phyloP scores from a whole-genome alignment of 2,888 invertebrate genomes.

The Camptogramma bilineatum region DNA sequence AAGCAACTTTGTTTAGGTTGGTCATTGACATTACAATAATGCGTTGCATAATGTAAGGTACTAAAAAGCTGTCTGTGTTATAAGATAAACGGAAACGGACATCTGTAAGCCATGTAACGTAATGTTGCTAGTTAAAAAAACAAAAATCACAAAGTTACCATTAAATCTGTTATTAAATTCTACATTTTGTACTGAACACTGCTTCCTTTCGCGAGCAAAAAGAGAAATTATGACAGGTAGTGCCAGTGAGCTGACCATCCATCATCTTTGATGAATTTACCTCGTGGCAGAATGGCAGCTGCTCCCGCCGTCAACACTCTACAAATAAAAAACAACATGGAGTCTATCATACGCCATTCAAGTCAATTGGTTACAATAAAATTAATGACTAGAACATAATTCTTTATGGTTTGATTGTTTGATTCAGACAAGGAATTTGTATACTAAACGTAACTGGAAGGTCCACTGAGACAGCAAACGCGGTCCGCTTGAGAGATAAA shows the following conservation, averaged over 20 bases:
- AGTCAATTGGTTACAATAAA: slow-evolving; percentile 76
- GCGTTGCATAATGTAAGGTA: no score
- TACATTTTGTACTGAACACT: slow-evolving; percentile 39
- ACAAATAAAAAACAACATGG: slow-evolving; percentile 54
- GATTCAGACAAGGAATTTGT: neutral
- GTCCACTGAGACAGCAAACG: no score
- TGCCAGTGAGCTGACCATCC: slow-evolving; percentile 54
- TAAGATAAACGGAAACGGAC: neutral
- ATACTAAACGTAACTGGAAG: no score
- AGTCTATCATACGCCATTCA: slow-evolving; percentile 68
- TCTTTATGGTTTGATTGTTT: slow-evolving; percentile 54
- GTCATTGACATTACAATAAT: no score
- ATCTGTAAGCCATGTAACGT: slow-evolving; percentile 5
- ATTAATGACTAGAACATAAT: slow-evolving; percentile 67
- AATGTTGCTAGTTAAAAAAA: slow-evolving; percentile 15
- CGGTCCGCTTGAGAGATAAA: no score
- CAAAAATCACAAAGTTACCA: slow-evolving; percentile 9
- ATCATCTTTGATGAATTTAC: slow-evolving; percentile 70
- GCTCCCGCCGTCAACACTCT: slow-evolving; percentile 54
- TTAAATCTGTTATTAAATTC: slow-evolving; percentile 18
- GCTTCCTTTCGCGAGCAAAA: slow-evolving; percentile 46
- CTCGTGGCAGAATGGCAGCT: slow-evolving; percentile 69
- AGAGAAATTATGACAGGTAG: slow-evolving; percentile 44
- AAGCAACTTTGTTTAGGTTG: no score
- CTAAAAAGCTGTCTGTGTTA: neutral